These are phyloP conservation scores for Lepus americanus DNA, from an alignment of 2,113 vertebrate genomes.

Conservation along the genomic window DNA sequence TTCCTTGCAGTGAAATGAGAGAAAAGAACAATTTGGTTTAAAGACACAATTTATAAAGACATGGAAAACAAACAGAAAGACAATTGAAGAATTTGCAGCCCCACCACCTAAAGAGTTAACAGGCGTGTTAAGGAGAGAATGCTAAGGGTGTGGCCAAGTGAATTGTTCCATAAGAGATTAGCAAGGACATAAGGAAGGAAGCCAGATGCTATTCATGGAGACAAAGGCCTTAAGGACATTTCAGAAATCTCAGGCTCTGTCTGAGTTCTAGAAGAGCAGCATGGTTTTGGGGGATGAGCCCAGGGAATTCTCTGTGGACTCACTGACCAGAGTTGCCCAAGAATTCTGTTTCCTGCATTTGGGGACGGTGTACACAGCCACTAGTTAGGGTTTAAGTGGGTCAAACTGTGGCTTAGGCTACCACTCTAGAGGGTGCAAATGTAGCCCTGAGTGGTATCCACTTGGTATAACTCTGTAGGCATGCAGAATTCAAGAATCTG, in stretches of 20 bases:
- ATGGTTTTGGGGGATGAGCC: not conserved
- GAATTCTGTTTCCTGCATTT: no score
- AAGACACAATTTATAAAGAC: not conserved
- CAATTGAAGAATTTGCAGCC: not conserved
- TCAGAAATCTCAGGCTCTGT: not conserved
- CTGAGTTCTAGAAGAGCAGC: not conserved
- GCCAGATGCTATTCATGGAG: not conserved
- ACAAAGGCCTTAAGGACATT: not conserved
- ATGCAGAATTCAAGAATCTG: not conserved
- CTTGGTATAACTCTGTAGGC: not conserved
- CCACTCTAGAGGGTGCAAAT: not conserved
- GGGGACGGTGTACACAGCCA: no score
- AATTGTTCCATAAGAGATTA: not conserved
- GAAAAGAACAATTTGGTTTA: not conserved
- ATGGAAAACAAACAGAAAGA: not conserved
- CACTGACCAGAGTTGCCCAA: not conserved
- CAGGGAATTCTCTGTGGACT: not conserved
- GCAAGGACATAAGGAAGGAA: not conserved
- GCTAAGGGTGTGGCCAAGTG: not conserved
- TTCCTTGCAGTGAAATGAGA: not conserved
- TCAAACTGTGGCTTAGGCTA: no score
- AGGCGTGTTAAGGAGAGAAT: not conserved
- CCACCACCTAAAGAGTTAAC: not conserved
- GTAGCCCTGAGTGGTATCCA: not conserved
- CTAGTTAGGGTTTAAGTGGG: no score